Percentiles rank a stretch among this genome's conserved stretches.
Conservation (phyloP, 2,113 vertebrate species). For the Promerops cafer region DNA sequence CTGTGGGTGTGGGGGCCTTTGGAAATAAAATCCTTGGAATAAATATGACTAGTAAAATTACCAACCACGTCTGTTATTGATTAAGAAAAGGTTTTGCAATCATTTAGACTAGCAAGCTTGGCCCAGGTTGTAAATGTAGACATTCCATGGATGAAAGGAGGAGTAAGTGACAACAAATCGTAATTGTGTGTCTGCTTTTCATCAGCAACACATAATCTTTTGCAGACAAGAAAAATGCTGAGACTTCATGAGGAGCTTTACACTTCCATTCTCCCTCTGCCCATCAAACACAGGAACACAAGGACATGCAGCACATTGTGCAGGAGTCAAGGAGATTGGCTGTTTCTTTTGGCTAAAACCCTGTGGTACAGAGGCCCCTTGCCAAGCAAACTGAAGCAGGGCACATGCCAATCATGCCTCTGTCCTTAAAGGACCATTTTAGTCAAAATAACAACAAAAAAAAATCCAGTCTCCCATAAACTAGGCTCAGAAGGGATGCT, state of each 20-base stretch:
- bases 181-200: background rate
- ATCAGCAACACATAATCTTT: background rate
- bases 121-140: background rate
- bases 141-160: background rate
- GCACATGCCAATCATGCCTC: background rate
- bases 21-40: background rate
- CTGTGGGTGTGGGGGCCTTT: background rate
- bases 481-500: background rate
- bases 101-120: background rate
- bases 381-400: background rate
- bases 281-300: rapidly evolving
- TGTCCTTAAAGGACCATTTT: background rate
- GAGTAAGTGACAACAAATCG: background rate
- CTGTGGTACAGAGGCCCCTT: background rate
- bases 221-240: background rate
- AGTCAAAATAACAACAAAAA: background rate
- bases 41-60: background rate
- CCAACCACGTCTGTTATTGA: background rate
- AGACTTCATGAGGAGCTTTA: background rate
- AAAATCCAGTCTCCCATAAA: background rate
- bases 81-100: background rate
- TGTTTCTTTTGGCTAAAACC: background rate
- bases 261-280: background rate
- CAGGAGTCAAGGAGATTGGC: background rate
- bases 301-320: background rate